phyloP scores from a whole-genome alignment of 2,888 invertebrate genomes.

The Gonocerus acuteangulatus region DNA sequence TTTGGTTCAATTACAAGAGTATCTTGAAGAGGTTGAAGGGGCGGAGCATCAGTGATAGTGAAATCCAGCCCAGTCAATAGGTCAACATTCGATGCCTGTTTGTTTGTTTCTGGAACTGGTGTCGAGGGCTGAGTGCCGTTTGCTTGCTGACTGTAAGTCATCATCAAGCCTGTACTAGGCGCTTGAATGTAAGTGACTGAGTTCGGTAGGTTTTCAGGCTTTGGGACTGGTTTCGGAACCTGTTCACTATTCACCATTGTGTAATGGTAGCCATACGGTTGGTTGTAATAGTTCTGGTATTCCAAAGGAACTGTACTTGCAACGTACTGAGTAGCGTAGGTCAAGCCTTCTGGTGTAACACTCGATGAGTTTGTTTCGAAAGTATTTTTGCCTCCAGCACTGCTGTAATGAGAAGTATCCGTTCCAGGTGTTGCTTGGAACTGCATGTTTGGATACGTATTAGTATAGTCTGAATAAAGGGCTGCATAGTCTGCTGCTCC shows the following conservation, averaged over 20 bases:
- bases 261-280: constrained; percentile 48
- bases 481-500: neutral
- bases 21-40: constrained; percentile 47
- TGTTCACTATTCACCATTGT: constrained; percentile 3
- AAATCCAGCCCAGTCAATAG: constrained; percentile 70
- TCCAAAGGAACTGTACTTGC: constrained; percentile 19
- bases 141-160: constrained; percentile 37
- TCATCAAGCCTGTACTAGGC: constrained; percentile 30
- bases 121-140: constrained; percentile 15
- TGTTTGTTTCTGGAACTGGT: constrained; percentile 31
- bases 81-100: constrained; percentile 53
- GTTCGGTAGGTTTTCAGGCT: constrained; percentile 40
- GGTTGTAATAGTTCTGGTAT: constrained; percentile 43
- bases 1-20: constrained; percentile 4
- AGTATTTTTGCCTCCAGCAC: constrained; percentile 46
- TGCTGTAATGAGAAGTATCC: constrained; percentile 44
- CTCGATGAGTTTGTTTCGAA: constrained; percentile 45
- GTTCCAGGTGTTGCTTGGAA: constrained; percentile 36
- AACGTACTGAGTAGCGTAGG: constrained; percentile 36
- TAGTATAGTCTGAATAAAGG: constrained; percentile 11
- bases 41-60: constrained; percentile 58
- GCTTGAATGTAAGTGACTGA: constrained; percentile 44
- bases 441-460: constrained; percentile 29
- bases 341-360: constrained; percentile 27
- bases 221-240: constrained; percentile 10